phyloP scores from a whole-genome alignment of 1,140 invertebrate species.

The Ganaspis sp. region DNA sequence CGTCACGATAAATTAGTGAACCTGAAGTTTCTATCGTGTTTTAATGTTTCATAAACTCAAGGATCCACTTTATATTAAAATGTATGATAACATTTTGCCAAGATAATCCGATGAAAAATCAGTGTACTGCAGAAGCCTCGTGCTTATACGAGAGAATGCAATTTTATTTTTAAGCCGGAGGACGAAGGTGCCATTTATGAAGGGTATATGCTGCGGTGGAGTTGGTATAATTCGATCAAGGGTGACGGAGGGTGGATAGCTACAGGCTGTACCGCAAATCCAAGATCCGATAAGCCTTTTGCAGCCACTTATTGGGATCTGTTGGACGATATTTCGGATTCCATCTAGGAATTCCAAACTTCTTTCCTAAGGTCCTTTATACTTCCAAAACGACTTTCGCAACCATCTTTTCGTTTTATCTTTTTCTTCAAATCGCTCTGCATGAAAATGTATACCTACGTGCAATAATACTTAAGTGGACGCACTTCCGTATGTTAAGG shows the following conservation, averaged over 20 bases:
- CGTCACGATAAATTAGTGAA: background rate
- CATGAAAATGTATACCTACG: background rate
- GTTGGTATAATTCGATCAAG: constrained; percentile 34
- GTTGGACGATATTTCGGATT: constrained; percentile 43
- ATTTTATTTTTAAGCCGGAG: constrained; percentile 27
- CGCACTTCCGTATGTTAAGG: background rate
- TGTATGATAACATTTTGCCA: background rate
- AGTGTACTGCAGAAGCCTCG: constrained; percentile 5
- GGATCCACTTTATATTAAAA: constrained; percentile 1
- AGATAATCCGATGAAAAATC: constrained; percentile 9
- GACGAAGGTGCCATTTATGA: constrained; percentile 54
- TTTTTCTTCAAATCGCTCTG: background rate
- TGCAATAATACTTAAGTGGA: background rate
- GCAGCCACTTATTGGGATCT: constrained; percentile 57
- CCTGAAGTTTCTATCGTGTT: background rate
- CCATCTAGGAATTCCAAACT: background rate
- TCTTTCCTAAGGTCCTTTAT: background rate
- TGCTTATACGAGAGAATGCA: constrained; percentile 7
- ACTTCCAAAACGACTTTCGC: too few relatives aligned
- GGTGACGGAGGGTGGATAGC: constrained; percentile 54
- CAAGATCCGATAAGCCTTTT: constrained; percentile 58
- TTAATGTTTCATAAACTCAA: background rate
- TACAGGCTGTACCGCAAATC: constrained; percentile 55
- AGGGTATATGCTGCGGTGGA: constrained; percentile 35
- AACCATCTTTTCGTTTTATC: background rate